phyloP scores from a whole-genome alignment of 2,113 vertebrate genomes.

The Pseudopipra pipra region DNA sequence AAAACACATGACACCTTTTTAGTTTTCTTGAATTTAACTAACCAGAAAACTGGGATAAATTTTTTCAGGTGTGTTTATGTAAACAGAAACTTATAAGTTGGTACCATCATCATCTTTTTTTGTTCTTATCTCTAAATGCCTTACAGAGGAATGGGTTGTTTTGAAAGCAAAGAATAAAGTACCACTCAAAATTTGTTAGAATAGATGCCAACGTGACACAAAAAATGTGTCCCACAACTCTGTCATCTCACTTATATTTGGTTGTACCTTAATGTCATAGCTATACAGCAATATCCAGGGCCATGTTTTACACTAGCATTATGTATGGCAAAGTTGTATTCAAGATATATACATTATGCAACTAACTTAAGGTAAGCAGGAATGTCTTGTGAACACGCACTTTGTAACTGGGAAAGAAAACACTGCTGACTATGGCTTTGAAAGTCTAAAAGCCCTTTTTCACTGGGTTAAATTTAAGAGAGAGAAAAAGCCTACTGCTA shows the following conservation, averaged over 20 bases:
- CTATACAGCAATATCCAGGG: no score
- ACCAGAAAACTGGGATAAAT: background rate
- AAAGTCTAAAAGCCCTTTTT: constrained; percentile 27
- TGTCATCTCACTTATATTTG: background rate
- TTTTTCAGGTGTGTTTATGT: background rate
- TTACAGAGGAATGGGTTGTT: background rate
- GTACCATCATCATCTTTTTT: background rate
- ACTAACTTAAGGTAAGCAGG: background rate
- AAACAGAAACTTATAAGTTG: background rate
- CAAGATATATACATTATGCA: background rate
- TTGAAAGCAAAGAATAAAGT: background rate
- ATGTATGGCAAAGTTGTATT: background rate
- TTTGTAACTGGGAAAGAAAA: background rate
- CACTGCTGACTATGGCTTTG: background rate
- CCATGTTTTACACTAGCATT: background rate
- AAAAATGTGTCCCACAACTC: background rate
- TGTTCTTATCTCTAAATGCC: background rate
- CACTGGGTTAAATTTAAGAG: background rate
- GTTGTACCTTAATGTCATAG: background rate
- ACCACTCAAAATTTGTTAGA: background rate
- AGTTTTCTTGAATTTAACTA: background rate
- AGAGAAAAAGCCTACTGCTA: background rate
- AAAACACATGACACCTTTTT: background rate
- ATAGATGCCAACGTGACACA: background rate
- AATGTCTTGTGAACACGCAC: background rate